phyloP scores from a whole-genome alignment of 1,140 invertebrate species.

The Drosophila eugracilis region DNA sequence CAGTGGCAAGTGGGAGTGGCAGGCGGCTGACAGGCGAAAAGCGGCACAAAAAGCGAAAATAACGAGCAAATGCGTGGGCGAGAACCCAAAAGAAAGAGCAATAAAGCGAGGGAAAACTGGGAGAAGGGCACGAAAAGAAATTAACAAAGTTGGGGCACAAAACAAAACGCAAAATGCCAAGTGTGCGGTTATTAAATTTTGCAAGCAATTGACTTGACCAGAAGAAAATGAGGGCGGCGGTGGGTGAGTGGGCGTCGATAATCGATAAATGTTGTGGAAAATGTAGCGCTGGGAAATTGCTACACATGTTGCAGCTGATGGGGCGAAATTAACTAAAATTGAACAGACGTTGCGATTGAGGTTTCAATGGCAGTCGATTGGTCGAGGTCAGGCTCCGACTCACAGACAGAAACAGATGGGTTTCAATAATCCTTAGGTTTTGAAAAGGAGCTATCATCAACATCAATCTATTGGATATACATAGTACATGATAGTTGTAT shows the following conservation, averaged over 20 bases:
- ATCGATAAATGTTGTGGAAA: conserved; percentile 79
- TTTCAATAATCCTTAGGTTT: too few relatives aligned
- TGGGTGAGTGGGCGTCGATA: conserved; percentile 49
- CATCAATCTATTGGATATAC: too few relatives aligned
- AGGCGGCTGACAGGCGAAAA: conserved; percentile 8
- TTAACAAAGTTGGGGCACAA: conserved; percentile 49
- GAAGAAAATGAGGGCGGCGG: conserved; percentile 10
- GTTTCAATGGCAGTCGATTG: conserved; percentile 43
- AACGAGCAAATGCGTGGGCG: conserved; percentile 51
- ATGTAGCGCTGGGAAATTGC: conserved; percentile 67
- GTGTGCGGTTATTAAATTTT: conserved; percentile 69
- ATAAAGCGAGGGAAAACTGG: conserved; percentile 9
- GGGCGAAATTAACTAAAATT: conserved; percentile 51
- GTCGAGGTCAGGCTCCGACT: conserved; percentile 40
- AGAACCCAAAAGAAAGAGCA: conserved; percentile 12
- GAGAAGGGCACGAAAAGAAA: conserved; percentile 34
- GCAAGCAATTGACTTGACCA: conserved; percentile 73
- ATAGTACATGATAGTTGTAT: too few relatives aligned
- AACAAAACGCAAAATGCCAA: conserved; percentile 57
- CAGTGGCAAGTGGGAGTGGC: conserved; percentile 19
- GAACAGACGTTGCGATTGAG: conserved; percentile 23
- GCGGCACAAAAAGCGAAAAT: conserved; percentile 34
- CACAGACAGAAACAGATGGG: neutral
- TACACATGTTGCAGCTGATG: conserved; percentile 70
- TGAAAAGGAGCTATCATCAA: too few relatives aligned